These are phyloP conservation scores for Pristis pectinata DNA, from an alignment of 2,797 vertebrate species.

Conservation along the genomic window DNA sequence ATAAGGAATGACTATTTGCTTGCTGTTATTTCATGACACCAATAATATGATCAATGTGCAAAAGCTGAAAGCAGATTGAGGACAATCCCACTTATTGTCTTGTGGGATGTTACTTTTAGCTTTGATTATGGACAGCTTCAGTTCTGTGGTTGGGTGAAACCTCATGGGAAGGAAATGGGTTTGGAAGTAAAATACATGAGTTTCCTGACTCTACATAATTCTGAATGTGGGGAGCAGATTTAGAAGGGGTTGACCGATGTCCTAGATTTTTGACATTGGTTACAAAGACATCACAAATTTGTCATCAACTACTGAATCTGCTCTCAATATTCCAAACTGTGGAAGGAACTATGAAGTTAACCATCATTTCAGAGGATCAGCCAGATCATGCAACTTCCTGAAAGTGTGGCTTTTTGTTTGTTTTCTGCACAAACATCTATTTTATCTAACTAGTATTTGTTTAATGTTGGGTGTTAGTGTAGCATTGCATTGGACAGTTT, in stretches of 20 bases:
- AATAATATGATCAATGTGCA: background rate
- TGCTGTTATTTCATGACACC: no score
- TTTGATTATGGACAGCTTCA: background rate
- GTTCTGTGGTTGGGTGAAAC: background rate
- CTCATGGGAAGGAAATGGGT: background rate
- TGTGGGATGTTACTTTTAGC: background rate
- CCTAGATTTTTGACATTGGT: background rate
- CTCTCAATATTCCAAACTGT: background rate
- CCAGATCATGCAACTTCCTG: background rate
- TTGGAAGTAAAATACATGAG: background rate
- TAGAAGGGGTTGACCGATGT: background rate
- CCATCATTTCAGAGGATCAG: slow-evolving; percentile 22
- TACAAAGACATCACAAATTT: background rate
- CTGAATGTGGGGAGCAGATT: background rate
- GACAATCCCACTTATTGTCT: background rate
- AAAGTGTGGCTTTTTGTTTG: background rate
- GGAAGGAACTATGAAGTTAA: background rate
- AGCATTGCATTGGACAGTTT: background rate
- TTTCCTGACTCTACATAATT: background rate
- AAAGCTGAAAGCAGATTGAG: background rate
- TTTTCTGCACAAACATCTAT: background rate
- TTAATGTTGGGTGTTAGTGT: background rate
- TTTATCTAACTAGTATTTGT: background rate
- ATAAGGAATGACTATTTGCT: no score
- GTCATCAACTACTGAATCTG: background rate